Conservation (phyloP, 2,113 vertebrate species). For the Oceanites oceanicus region DNA sequence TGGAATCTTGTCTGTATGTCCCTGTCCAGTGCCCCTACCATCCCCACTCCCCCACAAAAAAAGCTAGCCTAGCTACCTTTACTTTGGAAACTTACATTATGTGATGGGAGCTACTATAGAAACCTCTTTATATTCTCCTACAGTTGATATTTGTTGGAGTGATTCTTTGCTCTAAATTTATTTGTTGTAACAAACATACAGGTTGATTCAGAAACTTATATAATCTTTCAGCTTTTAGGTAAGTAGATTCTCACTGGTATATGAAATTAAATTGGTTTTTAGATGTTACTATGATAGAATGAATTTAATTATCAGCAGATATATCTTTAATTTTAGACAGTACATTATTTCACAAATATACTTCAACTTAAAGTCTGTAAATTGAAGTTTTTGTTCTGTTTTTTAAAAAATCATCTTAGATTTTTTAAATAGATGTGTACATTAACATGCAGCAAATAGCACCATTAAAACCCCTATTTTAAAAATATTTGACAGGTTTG, state of each 20-base stretch:
- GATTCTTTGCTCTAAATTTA: background rate
- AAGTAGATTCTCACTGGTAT: background rate
- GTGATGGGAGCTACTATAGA: background rate
- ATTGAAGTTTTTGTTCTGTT: background rate
- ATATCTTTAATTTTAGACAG: background rate
- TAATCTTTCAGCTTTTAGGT: background rate
- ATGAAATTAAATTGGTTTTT: background rate
- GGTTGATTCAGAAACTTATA: background rate
- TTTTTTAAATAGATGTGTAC: background rate
- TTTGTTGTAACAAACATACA: background rate
- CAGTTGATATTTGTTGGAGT: background rate
- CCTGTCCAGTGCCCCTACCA: background rate
- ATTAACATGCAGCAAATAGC: background rate
- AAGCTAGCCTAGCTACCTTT: background rate
- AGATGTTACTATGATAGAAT: background rate
- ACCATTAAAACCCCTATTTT: background rate
- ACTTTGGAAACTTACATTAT: background rate
- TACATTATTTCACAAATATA: background rate
- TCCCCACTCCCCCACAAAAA: no score
- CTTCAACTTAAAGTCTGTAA: background rate
- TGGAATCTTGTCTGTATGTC: background rate
- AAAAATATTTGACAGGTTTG: conserved; percentile 83
- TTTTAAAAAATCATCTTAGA: background rate
- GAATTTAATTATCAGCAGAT: background rate
- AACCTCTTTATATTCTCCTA: background rate